phyloP scores from a whole-genome alignment of 2,797 vertebrate species.

The Galagoides demidoff region DNA sequence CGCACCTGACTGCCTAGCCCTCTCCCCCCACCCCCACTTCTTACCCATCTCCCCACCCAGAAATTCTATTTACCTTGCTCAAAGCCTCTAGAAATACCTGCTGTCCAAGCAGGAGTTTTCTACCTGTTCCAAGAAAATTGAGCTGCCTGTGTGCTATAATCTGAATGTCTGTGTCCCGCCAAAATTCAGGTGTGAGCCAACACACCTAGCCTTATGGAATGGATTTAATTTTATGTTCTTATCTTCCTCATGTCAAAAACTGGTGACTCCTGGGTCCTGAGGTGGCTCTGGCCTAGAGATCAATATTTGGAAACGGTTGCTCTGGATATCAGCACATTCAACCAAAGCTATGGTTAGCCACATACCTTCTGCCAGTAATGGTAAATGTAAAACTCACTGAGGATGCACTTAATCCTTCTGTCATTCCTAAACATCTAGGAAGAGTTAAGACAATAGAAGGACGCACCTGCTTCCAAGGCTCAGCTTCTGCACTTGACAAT shows the following conservation, averaged over 20 bases:
- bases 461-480: neutral
- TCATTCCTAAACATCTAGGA: neutral
- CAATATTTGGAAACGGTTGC: neutral
- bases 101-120: neutral
- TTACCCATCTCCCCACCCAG: neutral
- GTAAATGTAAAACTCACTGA: neutral
- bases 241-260: neutral
- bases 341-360: neutral
- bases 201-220: neutral
- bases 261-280: neutral
- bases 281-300: neutral
- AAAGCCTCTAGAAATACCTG: neutral
- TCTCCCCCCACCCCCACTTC: neutral
- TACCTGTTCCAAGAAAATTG: neutral
- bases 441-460: neutral
- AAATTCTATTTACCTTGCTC: neutral
- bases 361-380: neutral
- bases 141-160: neutral
- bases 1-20: neutral
- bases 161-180: neutral
- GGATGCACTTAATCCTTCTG: neutral
- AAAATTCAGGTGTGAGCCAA: neutral
- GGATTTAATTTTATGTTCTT: neutral
- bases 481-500: neutral
- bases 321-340: neutral